Evolutionary conservation across 2,888 invertebrate genomes (phyloP).

Genomic region (Ommatoiulus sabulosus): DNA sequence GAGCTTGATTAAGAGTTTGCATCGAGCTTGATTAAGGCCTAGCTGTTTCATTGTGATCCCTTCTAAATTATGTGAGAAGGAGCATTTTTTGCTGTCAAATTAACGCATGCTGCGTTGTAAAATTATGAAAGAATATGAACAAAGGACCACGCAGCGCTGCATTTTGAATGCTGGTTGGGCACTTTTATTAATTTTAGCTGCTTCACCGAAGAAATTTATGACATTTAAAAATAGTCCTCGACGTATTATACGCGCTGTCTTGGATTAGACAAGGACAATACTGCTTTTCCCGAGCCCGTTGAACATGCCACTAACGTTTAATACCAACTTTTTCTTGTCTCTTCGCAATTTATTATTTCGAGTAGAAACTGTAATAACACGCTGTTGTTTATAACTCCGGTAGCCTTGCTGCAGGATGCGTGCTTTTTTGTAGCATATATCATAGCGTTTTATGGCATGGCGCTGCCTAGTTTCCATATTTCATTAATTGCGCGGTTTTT

Average conservation of each 20-base stretch:
- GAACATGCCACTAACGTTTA: not conserved
- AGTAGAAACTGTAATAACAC: not conserved
- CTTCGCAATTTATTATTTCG: constrained; percentile 9
- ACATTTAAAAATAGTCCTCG: not conserved
- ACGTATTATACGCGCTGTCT: not conserved
- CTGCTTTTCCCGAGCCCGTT: not conserved
- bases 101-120: not conserved
- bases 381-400: not conserved
- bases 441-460: constrained; percentile 9
- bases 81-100: not conserved
- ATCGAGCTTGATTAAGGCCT: no score
- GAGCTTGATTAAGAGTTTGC: no score
- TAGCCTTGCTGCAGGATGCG: not conserved
- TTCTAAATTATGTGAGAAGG: not conserved
- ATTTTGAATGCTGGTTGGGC: not conserved
- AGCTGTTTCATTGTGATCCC: not conserved
- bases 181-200: constrained; percentile 16
- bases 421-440: not conserved
- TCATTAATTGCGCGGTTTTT: not conserved
- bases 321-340: not conserved
- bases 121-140: not conserved
- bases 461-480: not conserved
- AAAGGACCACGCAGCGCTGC: not conserved
- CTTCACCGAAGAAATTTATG: not conserved
- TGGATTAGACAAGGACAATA: not conserved